Evolutionary conservation across 1,140 invertebrate genomes (phyloP), one percentile per base, ranked within the genome.

Genomic region (Dendrolimus punctatus): DNA sequence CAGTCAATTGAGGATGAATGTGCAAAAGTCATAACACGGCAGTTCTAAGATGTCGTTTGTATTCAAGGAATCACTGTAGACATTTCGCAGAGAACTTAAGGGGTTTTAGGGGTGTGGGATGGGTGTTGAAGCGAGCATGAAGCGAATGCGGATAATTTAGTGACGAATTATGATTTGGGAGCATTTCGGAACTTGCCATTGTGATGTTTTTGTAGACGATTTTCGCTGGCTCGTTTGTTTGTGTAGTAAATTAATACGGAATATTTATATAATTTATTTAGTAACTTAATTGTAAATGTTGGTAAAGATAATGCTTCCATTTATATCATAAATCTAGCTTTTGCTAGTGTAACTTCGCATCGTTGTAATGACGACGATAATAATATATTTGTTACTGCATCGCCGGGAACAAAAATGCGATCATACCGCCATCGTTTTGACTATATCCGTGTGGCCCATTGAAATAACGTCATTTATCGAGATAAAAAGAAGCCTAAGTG

Each of bases 1-100:
- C 47, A 70, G 66, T 61, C 71, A 67, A 77, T 78, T 57, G 63
- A 46, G 50, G 58, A 75, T 65, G 73, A 53, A 72, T 74, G 69
- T 80, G 72, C 72, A 71, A 80, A 76, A 85, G 62, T 75, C 78
- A 74, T 85, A 79, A 80, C 78, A 72, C 62, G 72, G 39, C 59
- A 64, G 60, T 71, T 76, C 73, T 76, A 80, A 75, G 66, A 68
- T 73, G 80, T 85, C 85, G 80, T 88, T 88, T 88, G 85, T 87
- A 88, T 88, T 85, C 87, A 80, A 76, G 81, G 78, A 85, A 85
- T 85, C 84, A 82, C 76, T 76, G 79, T 80, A 85, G 83, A 87
- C 87, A 87, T 87, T 86, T 82, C 76, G 61, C 79, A 80, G 73
- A 67, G 67, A 80, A 74, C 68, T 77, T 76, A 66, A 57, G 60